Evolutionary conservation across 2,888 invertebrate species (phyloP), one percentile per base, ranked within the genome.

Genomic region (Arrhopalites spinosus): DNA sequence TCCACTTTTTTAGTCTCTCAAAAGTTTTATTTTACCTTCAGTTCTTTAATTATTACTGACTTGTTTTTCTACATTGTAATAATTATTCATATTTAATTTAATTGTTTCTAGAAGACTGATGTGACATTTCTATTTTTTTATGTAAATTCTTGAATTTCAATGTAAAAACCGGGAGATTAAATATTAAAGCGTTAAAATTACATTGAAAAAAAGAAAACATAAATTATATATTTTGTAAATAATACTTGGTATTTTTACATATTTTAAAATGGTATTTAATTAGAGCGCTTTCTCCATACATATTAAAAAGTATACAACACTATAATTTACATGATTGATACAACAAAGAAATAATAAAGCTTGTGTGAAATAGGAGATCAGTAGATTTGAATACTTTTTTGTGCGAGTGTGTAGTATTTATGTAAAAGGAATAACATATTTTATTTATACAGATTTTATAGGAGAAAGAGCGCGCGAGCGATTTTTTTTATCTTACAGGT

Each of bases 291-390:
- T 13, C 59, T 20, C 59, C 11, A 59, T 23, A 59, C n/a, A 59
- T 13, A 59, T 23, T 13, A 25, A 11, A 13, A 53, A 5, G 15
- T 17, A 59, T 25, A 25, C 59, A 20, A 59, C 3, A n/a, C 17
- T 13, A 59, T 59, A 59, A 59, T 25, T 20, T 59, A 20, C 59
- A 59, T 20, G 59, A 59, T 59, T 59, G n/a, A n/a, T 36, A 36
- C 3, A 36, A 36, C 36, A 36, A 36, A 36, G 5, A 36, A 36
- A 36, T 36, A 36, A 23, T 59, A 59, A 59, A 59, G 59, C 59
- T 59, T 59, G 59, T 59, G 59, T 25, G 25, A 59, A 59, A 23
- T 59, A 59, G 59, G 59, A 59, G 59, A 59, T 59, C 59, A 59
- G 59, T 59, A 59, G 59, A 20, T 36, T 36, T 59, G 25, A 59